phyloP scores from a whole-genome alignment of 2,888 invertebrate species.

The Dendrolimus pini region DNA sequence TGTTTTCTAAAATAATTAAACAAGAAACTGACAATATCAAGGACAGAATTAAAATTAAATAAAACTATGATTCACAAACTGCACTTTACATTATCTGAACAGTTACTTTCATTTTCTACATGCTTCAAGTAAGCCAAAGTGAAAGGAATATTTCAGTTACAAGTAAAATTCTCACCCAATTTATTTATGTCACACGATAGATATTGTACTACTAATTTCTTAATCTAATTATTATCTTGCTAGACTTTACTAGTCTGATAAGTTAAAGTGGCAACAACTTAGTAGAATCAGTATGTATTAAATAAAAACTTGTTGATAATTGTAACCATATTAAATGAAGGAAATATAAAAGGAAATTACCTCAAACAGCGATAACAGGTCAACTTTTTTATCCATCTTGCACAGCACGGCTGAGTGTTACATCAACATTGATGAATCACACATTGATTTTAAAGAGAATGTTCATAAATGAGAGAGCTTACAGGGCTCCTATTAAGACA shows the following conservation, averaged over 20 bases:
- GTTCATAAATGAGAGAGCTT: slow-evolving; percentile 22
- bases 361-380: slow-evolving; percentile 68
- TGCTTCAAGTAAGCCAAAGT: slow-evolving; percentile 25
- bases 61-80: slow-evolving; percentile 6
- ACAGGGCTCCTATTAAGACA: slow-evolving; percentile 29
- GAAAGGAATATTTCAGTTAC: slow-evolving; percentile 25
- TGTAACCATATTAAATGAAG: no score
- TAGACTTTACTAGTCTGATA: not conserved
- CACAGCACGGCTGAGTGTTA: slow-evolving; percentile 36
- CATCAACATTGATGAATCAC: slow-evolving; percentile 44
- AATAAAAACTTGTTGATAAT: not conserved
- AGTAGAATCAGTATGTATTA: slow-evolving; percentile 2
- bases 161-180: not conserved
- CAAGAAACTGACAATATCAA: not conserved
- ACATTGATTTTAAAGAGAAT: slow-evolving; percentile 13
- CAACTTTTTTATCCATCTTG: slow-evolving; percentile 68
- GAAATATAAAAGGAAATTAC: slow-evolving; percentile 29
- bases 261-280: not conserved
- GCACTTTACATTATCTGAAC: slow-evolving; percentile 21
- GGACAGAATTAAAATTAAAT: slow-evolving; percentile 4
- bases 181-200: not conserved
- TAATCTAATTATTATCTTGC: not conserved
- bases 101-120: slow-evolving; percentile 48
- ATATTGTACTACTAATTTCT: not conserved
- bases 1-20: no score